These are phyloP conservation scores for Hydrophis major DNA, from an alignment of 2,797 vertebrate genomes.

Conservation along the genomic window DNA sequence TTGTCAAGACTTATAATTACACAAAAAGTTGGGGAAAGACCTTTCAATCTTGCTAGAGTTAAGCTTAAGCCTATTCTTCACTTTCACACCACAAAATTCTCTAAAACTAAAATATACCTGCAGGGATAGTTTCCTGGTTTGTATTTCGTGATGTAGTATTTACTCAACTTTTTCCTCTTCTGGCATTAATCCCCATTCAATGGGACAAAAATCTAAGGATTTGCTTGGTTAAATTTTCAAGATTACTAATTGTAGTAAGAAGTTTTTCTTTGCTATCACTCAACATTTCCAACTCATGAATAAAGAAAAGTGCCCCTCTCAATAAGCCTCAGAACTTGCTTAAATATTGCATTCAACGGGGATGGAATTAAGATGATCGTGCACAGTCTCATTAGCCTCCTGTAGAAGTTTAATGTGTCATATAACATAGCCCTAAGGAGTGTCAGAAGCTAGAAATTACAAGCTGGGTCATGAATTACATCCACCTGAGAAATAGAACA, in stretches of 20 bases:
- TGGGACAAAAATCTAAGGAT: conserved; percentile 19
- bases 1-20: neutral
- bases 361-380: neutral
- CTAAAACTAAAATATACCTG: neutral
- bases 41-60: neutral
- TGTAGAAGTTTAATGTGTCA: neutral
- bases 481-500: neutral
- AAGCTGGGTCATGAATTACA: neutral
- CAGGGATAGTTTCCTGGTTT: conserved; percentile 6
- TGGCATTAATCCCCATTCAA: conserved; percentile 40
- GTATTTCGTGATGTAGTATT: conserved; percentile 13
- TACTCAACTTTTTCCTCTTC: conserved; percentile 38
- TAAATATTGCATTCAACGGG: neutral
- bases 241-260: conserved; percentile 36
- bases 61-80: neutral
- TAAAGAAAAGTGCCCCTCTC: neutral
- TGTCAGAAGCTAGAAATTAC: neutral
- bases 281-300: conserved; percentile 28
- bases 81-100: neutral
- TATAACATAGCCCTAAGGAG: neutral
- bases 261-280: conserved; percentile 13
- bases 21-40: neutral
- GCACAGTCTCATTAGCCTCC: neutral
- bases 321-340: neutral
- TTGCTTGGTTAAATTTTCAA: neutral